phyloP scores from a whole-genome alignment of 2,888 invertebrate genomes.

The Synergus japonicus region DNA sequence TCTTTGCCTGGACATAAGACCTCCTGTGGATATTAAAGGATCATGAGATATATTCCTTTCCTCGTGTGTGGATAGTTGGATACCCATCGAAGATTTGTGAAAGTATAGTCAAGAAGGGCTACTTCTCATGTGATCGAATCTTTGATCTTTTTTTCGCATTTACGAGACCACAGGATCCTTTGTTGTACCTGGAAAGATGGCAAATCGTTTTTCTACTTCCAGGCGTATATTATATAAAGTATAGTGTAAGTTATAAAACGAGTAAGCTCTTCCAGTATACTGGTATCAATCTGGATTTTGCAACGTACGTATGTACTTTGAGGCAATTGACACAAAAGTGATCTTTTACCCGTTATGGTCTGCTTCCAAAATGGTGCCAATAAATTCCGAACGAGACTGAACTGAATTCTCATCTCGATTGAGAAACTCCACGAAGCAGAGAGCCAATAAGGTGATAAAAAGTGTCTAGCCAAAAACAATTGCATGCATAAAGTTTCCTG shows the following conservation, averaged over 20 bases:
- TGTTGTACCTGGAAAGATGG: neutral
- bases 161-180: neutral
- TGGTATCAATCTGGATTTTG: neutral
- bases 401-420: neutral
- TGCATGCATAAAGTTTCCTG: neutral
- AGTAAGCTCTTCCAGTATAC: neutral
- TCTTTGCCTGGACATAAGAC: conserved; percentile 34
- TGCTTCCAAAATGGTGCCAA: neutral
- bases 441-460: conserved; percentile 1
- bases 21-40: conserved; percentile 36
- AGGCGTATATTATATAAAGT: neutral
- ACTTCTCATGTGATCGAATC: conserved; percentile 6
- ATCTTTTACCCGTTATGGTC: neutral
- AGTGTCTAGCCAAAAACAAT: conserved; percentile 7
- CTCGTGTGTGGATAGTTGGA: conserved; percentile 6
- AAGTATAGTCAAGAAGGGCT: conserved; percentile 10
- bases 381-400: neutral
- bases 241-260: neutral
- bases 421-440: neutral
- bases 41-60: conserved; percentile 33
- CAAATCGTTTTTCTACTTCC: neutral
- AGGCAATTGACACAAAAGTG: neutral
- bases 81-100: neutral
- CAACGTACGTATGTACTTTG: neutral
- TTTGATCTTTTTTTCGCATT: conserved; percentile 5